Evolutionary conservation across 2,888 invertebrate species (phyloP).

Genomic region (Hyles lineata): DNA sequence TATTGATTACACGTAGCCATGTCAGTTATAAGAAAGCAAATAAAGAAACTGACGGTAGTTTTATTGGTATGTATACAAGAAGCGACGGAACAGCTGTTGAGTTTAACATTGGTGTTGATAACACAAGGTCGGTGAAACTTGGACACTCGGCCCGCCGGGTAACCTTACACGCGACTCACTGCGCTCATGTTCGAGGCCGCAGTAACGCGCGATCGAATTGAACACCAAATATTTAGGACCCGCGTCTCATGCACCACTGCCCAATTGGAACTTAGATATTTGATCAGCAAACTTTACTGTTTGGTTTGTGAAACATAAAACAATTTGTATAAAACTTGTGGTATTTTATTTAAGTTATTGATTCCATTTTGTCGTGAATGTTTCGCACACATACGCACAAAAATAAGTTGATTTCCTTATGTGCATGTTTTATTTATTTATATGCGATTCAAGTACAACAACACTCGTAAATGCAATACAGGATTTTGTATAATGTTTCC

Average conservation of each 20-base stretch:
- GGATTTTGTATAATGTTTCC: too few species aligned
- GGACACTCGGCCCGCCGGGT: conserved; percentile 31
- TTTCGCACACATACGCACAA: too few species aligned
- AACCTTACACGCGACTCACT: conserved; percentile 29
- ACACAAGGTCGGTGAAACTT: conserved; percentile 50
- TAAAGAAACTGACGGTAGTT: not conserved
- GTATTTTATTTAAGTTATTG: not conserved
- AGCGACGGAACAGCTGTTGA: not conserved
- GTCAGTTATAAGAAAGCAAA: not conserved
- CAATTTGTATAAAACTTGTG: not conserved
- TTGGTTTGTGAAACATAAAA: not conserved
- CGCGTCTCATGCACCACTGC: conserved; percentile 20
- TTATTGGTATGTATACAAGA: not conserved
- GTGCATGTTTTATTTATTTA: too few species aligned
- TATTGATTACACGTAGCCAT: too few species aligned
- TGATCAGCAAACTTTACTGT: conserved; percentile 1
- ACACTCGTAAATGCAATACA: too few species aligned
- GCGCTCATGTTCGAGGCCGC: conserved; percentile 16
- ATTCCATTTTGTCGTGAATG: not conserved
- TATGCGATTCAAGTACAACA: too few species aligned
- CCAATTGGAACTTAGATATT: conserved; percentile 15
- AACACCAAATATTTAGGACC: conserved; percentile 16
- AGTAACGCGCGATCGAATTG: conserved; percentile 3
- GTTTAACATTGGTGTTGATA: conserved; percentile 40
- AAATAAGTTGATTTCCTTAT: too few species aligned